Evolutionary conservation across 2,113 vertebrate genomes (phyloP), one percentile per base, ranked within the genome.

Genomic region (Hemiprocne comata): DNA sequence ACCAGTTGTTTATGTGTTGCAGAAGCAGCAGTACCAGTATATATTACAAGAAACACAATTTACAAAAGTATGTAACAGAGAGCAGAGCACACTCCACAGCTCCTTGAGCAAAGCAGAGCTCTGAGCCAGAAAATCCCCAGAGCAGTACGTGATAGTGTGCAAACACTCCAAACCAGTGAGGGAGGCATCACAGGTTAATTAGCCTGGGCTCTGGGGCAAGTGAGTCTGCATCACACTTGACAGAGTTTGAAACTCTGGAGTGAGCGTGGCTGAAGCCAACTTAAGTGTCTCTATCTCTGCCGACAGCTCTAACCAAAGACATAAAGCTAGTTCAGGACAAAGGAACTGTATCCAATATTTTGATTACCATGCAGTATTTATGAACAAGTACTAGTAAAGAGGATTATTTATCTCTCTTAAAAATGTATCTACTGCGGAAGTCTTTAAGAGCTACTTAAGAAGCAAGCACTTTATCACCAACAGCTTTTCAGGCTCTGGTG

Each of bases 181-280:
- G 62, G 50, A 81, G 57, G 85, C 70, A 72, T 25, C 57, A 29
- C 9, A 38, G 62, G n/a, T 29, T 83, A 65, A 75, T 70, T 5
- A 85, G 58, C 24, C 54, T 8, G 46, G n/a, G 44, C 73, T 62
- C 50, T 13, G 44, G 50, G 62, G 40, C 31, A 76, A 61, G 36
- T 4, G 21, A 2, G 1, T 9, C 71, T 65, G n/a, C 33, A 53
- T 13, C 38, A 61, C 2, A 3, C n/a, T 54, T 1, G 1, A 28
- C 69, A 84, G 55, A n/a, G 31, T 67, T 29, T 71, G 73, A 78
- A 87, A 74, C 5, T 57, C 34, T 44, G 23, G 28, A 28, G 29
- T 46, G 38, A 57, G 40, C 0, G 2, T 17, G 31, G 15, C 0
- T 80, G 54, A 65, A 76, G 82, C n/a, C 71, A 91, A 20, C 53